Evolutionary conservation across 1,140 invertebrate species (phyloP).

Genomic region (Caenorhabditis tropicalis): DNA sequence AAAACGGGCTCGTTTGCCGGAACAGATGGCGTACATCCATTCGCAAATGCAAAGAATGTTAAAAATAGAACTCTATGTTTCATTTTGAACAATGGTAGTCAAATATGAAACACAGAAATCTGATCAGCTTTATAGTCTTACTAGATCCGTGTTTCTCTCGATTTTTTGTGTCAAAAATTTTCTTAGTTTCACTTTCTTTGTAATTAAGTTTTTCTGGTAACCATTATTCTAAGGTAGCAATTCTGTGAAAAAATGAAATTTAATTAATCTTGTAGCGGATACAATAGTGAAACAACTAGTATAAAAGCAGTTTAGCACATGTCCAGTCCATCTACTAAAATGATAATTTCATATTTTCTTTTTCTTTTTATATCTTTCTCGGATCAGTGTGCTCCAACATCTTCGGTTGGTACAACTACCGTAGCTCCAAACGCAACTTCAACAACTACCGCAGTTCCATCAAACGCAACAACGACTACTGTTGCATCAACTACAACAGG

Average conservation of each 20-base stretch:
- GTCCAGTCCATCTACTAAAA: no score
- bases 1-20: not conserved
- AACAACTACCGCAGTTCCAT: not conserved
- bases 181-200: not conserved
- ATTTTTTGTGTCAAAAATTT: not conserved
- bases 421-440: no score
- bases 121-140: not conserved
- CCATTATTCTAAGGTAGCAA: no score
- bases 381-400: not conserved
- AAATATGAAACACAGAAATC: not conserved
- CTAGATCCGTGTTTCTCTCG: not conserved
- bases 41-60: not conserved
- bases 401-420: not conserved
- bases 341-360: not conserved
- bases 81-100: not conserved
- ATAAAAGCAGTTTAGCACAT: not conserved
- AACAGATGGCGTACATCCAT: not conserved
- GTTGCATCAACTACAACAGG: not conserved
- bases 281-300: no score
- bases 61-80: not conserved
- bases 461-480: not conserved
- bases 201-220: not conserved
- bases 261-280: no score
- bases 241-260: no score
- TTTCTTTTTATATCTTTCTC: not conserved